Base-by-base conservation (phyloP, 2,888 invertebrate genomes). In the Diplazon laetatorius region DNA sequence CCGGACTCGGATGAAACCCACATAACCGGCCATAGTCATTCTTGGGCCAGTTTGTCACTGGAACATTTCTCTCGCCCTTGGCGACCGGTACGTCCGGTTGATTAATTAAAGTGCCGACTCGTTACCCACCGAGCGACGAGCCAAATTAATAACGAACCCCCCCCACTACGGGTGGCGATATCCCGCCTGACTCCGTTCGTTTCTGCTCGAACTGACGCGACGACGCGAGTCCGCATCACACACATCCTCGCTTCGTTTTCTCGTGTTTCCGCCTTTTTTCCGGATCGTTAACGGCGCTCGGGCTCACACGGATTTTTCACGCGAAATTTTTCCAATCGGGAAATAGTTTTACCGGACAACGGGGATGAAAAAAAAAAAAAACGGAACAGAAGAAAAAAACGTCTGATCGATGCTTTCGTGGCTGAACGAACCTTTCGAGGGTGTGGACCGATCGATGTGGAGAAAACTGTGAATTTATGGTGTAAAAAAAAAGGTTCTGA, bases 141-240 rank as follows among this genome's bases (percentile, higher is more conserved):
- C 39, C 69, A 69, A 75, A 75, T 69, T 75, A 75, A 63, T 57
- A 55, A 75, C 69, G 16, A 48, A 69, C 35, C 4, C 39, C 4
- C 39, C 48, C 44, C 22, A 37, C 55, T n/a, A 44, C 62, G 55
- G 22, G 20, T 12, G 10, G 44, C 16, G 8, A 18, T 4, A 12
- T 12, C 25, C 16, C 35, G 16, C 55, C 57, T 5, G 30, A n/a
- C 18, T 37, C 12, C 12, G 12, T 16, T 10, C 12, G 12, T 16
- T 10, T 25, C 22, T 8, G 2, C 46, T 35, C n/a, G 30, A 30
- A 30, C 30, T 30, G 4, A 30, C 30, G 30, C 30, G 6, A 30
- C 30, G 2, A 30, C 30, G 2, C 4, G 30, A 6, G 6, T 30
- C 6, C 30, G 30, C 30, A 30, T 30, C 30, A 30, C 30, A 6